These are phyloP conservation scores for Dendrolimus houi DNA, from an alignment of 2,888 invertebrate genomes.

Conservation along the genomic window DNA sequence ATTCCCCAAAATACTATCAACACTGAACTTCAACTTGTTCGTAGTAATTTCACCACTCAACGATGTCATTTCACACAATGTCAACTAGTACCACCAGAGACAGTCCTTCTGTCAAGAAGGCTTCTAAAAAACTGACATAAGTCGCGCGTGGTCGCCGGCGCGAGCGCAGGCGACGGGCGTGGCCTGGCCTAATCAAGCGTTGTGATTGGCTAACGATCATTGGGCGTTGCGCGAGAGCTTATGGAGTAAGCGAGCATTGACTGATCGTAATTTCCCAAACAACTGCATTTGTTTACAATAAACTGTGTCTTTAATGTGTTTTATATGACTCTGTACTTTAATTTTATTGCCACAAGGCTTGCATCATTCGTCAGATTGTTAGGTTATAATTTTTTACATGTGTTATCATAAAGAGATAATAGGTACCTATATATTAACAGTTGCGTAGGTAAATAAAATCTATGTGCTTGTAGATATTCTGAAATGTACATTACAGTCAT, in stretches of 20 bases:
- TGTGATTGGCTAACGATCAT: conserved; percentile 38
- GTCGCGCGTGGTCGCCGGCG: conserved; percentile 33
- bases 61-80: conserved; percentile 53
- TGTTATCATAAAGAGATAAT: background rate
- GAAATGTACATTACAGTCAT: too few relatives aligned
- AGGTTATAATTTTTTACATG: background rate
- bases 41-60: conserved; percentile 48
- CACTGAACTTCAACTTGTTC: conserved; percentile 80
- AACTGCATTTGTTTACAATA: conserved; percentile 71
- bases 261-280: conserved; percentile 53
- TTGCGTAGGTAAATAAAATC: too few relatives aligned
- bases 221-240: conserved; percentile 46
- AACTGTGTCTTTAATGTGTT: conserved; percentile 65
- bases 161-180: conserved; percentile 55
- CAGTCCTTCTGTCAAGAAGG: conserved; percentile 32
- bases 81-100: conserved; percentile 14
- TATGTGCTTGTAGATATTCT: too few relatives aligned
- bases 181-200: conserved; percentile 31
- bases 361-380: conserved; percentile 42
- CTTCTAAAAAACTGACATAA: conserved; percentile 57
- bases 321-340: conserved; percentile 64
- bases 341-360: conserved; percentile 56
- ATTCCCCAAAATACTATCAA: conserved; percentile 80
- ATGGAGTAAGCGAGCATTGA: conserved; percentile 58
- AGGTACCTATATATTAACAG: background rate